Conservation (phyloP, 2,797 vertebrate genomes). For the Pangasius larnaudii region DNA sequence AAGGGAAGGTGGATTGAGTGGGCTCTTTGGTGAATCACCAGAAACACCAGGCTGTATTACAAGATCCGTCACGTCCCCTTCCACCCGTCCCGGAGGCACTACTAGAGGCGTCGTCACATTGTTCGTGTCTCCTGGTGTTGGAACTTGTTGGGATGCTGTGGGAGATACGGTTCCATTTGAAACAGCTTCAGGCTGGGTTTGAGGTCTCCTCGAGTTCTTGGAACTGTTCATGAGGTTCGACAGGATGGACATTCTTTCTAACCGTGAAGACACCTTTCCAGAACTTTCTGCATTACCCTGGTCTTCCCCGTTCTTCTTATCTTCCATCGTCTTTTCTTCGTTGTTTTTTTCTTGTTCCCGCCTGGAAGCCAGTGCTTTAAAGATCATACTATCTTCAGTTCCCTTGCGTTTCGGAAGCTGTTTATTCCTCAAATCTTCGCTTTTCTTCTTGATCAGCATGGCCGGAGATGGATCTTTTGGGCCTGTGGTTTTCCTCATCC, state of each 20-base stretch:
- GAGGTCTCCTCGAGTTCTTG: conserved; percentile 58
- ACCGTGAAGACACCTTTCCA: conserved; percentile 79
- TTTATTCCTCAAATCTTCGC: conserved; percentile 74
- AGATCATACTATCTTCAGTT: conserved; percentile 79
- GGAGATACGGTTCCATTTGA: conserved; percentile 41
- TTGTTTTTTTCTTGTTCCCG: conserved; percentile 58
- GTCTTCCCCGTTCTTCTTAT: conserved; percentile 60
- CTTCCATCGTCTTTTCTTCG: conserved; percentile 47
- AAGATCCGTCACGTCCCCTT: conserved; percentile 47
- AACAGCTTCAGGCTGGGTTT: conserved; percentile 54
- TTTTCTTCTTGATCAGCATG: conserved; percentile 84
- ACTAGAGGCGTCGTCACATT: conserved; percentile 50
- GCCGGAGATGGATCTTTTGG: conserved; percentile 77
- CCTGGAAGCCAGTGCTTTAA: conserved; percentile 70
- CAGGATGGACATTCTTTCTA: conserved; percentile 89
- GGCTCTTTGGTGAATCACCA: conserved; percentile 61
- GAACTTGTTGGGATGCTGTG: conserved; percentile 25
- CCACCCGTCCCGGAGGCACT: conserved; percentile 47
- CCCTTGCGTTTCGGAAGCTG: conserved; percentile 73
- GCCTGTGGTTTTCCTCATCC: conserved; percentile 80
- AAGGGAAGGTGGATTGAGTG: conserved; percentile 59
- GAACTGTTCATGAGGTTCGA: conserved; percentile 79
- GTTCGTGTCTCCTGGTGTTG: conserved; percentile 46
- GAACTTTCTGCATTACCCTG: conserved; percentile 66
- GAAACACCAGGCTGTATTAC: conserved; percentile 34